Percentiles rank a stretch among this genome's conserved stretches.
Conservation (phyloP, 2,888 invertebrate species). For the Chironomus riparius region DNA sequence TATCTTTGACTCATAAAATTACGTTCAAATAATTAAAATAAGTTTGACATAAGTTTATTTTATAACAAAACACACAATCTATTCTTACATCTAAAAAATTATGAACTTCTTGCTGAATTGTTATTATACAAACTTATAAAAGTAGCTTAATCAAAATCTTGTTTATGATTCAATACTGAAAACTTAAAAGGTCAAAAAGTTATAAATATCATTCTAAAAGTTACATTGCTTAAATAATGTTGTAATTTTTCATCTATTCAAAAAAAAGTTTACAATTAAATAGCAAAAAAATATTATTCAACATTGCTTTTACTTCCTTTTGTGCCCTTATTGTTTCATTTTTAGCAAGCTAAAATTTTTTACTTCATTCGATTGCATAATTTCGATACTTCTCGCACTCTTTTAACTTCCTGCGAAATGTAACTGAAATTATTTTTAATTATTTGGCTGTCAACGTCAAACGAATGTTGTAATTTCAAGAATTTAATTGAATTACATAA, state of each 20-base stretch:
- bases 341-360: neutral
- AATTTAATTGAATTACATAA: neutral
- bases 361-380: slow-evolving; percentile 7
- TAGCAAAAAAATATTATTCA: neutral
- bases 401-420: neutral
- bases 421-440: neutral
- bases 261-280: neutral
- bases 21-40: too few species aligned
- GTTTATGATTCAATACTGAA: too few species aligned
- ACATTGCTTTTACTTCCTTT: neutral
- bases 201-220: too few species aligned
- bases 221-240: too few species aligned
- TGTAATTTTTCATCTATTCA: neutral
- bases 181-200: too few species aligned
- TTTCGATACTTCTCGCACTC: neutral
- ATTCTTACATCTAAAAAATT: too few species aligned
- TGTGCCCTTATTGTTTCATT: neutral
- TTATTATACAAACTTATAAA: too few species aligned
- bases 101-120: too few species aligned
- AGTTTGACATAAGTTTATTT: too few species aligned
- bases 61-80: too few species aligned
- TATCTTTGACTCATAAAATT: too few species aligned
- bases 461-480: neutral
- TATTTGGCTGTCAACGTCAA: slow-evolving; percentile 5
- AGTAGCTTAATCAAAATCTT: too few species aligned